A percentile compares a stretch with the other conserved stretches of the same genome.
Evolutionary conservation across 2,888 invertebrate species (phyloP).

Genomic region (Bellardia bayeri): DNA sequence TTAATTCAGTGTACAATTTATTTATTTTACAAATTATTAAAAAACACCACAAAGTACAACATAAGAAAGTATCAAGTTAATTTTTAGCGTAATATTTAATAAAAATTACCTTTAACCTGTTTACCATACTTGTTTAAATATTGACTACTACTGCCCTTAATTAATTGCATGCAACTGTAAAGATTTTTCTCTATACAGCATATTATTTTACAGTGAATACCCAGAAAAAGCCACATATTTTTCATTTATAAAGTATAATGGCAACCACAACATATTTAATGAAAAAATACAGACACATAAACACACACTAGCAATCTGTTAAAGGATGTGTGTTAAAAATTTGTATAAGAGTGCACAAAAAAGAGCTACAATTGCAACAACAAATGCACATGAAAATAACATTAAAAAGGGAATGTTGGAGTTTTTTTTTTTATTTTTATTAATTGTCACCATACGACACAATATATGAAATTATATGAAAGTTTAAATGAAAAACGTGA

Average conservation of each 20-base stretch:
- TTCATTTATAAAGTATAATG: conserved; percentile 69
- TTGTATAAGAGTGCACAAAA: not conserved
- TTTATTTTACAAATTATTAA: too few species aligned
- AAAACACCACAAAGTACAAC: too few species aligned
- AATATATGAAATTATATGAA: conserved; percentile 45
- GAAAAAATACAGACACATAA: conserved; percentile 42
- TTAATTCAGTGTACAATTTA: too few species aligned
- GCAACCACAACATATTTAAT: conserved; percentile 72
- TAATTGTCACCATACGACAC: conserved; percentile 59
- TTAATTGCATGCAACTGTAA: not conserved
- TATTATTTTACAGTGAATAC: conserved; percentile 65
- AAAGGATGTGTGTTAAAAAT: conserved; percentile 4
- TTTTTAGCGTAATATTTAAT: too few species aligned
- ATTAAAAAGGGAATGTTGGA: conserved; percentile 68
- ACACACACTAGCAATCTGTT: not conserved
- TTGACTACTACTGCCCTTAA: not conserved
- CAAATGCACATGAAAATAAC: conserved; percentile 53
- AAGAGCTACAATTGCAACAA: conserved; percentile 15
- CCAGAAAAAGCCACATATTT: conserved; percentile 68
- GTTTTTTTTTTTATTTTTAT: conserved; percentile 55
- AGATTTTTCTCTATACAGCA: conserved; percentile 1
- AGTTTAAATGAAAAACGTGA: conserved; percentile 31
- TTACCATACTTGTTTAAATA: too few species aligned
- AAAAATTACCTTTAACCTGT: too few species aligned
- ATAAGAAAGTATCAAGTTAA: too few species aligned